These are phyloP conservation scores for Lepidocyrtinus sp. DNA, from an alignment of 2,888 invertebrate genomes.

Conservation along the genomic window DNA sequence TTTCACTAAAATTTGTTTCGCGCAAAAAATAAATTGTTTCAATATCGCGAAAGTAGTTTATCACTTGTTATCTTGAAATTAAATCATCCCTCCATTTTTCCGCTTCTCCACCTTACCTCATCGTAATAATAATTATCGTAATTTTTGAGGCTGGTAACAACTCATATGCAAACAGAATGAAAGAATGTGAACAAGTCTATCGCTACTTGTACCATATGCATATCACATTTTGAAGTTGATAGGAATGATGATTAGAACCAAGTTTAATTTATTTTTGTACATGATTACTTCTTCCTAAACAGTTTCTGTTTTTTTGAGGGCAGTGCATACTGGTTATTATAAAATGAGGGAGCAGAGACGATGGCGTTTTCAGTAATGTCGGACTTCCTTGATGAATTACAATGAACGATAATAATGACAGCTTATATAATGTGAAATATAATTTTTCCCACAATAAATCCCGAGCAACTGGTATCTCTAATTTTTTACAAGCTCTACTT, in stretches of 20 bases:
- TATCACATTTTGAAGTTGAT: too few relatives aligned
- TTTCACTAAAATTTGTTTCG: neutral
- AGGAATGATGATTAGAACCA: slow-evolving; percentile 11
- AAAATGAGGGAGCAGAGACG: neutral
- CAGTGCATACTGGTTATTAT: slow-evolving; percentile 11
- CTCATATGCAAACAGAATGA: neutral
- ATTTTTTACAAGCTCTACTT: slow-evolving; percentile 20
- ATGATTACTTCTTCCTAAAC: slow-evolving; percentile 1
- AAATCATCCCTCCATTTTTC: slow-evolving; percentile 9
- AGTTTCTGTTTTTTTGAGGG: neutral
- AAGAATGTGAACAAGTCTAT: neutral
- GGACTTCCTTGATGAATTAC: slow-evolving; percentile 61
- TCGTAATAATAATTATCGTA: slow-evolving; percentile 9
- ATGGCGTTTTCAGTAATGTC: slow-evolving; percentile 28
- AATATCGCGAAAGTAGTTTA: slow-evolving; percentile 11
- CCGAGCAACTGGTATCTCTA: slow-evolving; percentile 22
- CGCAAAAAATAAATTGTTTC: slow-evolving; percentile 11
- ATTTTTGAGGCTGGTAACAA: neutral
- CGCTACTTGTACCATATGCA: neutral
- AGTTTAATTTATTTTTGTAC: slow-evolving; percentile 42
- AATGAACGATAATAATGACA: slow-evolving; percentile 59
- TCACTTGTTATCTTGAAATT: slow-evolving; percentile 7
- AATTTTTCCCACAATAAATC: slow-evolving; percentile 61
- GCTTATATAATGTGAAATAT: slow-evolving; percentile 53
- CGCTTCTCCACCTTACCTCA: slow-evolving; percentile 7